Evolutionary conservation across 2,113 vertebrate genomes (phyloP), one percentile per base, ranked within the genome.

Genomic region (Struthio camelus): DNA sequence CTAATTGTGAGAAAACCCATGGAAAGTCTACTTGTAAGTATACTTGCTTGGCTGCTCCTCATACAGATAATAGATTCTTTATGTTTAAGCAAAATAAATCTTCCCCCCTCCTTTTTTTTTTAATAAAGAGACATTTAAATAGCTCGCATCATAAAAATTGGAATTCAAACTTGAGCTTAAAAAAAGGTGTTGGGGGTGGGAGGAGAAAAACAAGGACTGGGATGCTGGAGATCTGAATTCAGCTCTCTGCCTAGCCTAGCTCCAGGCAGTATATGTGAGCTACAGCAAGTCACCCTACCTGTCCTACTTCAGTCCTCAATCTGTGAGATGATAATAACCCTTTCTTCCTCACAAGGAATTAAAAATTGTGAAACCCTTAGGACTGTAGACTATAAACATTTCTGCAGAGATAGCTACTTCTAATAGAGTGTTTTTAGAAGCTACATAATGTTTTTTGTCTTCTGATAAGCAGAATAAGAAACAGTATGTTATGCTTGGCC

Each of bases 1-100:
- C 99, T 5, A 99, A 99, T 96, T 99, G 99, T 51, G 99, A 99
- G 98, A 99, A 99, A 96, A 99, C 98, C 65, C 99, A 99, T 0
- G 99, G 99, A 20, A 99, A 99, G 97, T 99, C 99, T 6, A 99
- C 99, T 42, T 87, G 99, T 99, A 93, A 99, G 99, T 99, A 97
- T 28, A 5, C 5, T 4, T 4, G 27, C 30, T 32, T 28, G 24
- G 40, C n/a, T 44, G 28, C 22, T 40, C 40, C 42, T 44, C 11
- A 13, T 42, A 18, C 5, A 44, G 3, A 0, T 3, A 9, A 38
- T 53, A n/a, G 27, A 17, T 22, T 5, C 27, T 38, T 7, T 16
- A 14, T 11, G 6, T 40, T 36, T 16, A 67, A 62, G 8, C 28
- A 54, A 19, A 61, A 20, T n/a, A 36, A 58, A 32, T 9, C 5